These are phyloP conservation scores for Entomobrya multifasciata DNA, from an alignment of 2,888 invertebrate species.

Conservation along the genomic window DNA sequence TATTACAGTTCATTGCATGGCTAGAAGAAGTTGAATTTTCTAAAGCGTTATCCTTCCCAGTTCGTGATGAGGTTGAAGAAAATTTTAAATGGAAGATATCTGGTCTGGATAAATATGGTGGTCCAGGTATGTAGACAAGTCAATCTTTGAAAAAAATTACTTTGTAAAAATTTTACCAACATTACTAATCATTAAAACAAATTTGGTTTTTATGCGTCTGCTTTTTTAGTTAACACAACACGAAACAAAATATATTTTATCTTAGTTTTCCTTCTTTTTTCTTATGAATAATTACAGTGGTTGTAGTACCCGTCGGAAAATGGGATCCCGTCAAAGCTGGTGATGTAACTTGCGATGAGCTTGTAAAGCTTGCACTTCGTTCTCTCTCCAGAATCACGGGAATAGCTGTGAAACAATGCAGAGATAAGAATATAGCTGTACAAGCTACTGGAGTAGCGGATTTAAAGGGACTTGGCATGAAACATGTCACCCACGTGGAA, in stretches of 20 bases:
- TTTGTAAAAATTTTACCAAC: background rate
- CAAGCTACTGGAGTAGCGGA: conserved; percentile 66
- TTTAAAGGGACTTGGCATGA: conserved; percentile 66
- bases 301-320: conserved; percentile 58
- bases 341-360: conserved; percentile 62
- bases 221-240: no score
- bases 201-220: no score
- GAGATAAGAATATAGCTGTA: conserved; percentile 50
- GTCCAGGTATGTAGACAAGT: conserved; percentile 52
- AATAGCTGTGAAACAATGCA: conserved; percentile 47
- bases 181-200: no score
- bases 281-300: conserved; percentile 35
- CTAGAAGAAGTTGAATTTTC: conserved; percentile 59
- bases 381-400: conserved; percentile 49
- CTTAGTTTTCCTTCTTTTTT: background rate
- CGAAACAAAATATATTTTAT: no score
- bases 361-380: conserved; percentile 58
- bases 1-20: conserved; percentile 54
- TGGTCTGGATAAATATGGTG: conserved; percentile 64
- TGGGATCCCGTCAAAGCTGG: conserved; percentile 54
- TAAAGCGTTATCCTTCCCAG: conserved; percentile 51
- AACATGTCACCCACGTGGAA: conserved; percentile 64
- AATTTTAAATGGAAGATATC: conserved; percentile 64
- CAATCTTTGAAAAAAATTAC: background rate
- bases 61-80: conserved; percentile 60